Conservation (phyloP, 1,140 invertebrate genomes). For the Leptopilina clavipes region DNA sequence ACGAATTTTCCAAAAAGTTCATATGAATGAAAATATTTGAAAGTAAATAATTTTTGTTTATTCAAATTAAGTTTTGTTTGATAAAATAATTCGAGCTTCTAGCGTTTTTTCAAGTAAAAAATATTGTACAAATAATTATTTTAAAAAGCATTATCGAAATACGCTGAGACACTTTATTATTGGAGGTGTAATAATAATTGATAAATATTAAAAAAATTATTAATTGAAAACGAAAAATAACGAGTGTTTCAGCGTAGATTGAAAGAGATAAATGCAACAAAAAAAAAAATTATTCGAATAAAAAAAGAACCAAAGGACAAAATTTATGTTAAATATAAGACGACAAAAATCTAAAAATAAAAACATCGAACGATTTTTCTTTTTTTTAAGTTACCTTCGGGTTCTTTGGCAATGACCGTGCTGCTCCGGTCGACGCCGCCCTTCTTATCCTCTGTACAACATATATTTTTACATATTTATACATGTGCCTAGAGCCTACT, state of each 20-base stretch:
- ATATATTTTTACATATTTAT: conserved; percentile 72
- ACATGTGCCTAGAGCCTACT: neutral
- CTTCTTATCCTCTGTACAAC: conserved; percentile 89
- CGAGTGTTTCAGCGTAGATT: neutral
- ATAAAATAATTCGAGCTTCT: conserved; percentile 47
- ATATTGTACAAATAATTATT: neutral
- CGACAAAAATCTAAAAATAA: conserved; percentile 33
- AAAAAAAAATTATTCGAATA: neutral
- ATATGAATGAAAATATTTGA: no score
- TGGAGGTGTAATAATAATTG: no score
- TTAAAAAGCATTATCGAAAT: conserved; percentile 1
- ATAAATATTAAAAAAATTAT: no score
- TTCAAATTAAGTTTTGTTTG: neutral
- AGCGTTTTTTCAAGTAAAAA: conserved; percentile 42
- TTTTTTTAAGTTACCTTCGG: conserved; percentile 83
- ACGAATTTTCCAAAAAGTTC: neutral
- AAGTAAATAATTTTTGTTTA: neutral
- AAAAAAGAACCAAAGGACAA: neutral
- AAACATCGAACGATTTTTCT: conserved; percentile 63
- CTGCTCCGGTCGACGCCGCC: conserved; percentile 92
- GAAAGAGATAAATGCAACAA: neutral
- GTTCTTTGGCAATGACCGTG: conserved; percentile 95
- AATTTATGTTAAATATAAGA: conserved; percentile 6
- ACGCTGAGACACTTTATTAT: conserved; percentile 7
- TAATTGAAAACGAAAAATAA: neutral